These are phyloP conservation scores for Eulithis testata DNA, from an alignment of 2,888 invertebrate species.

Conservation along the genomic window DNA sequence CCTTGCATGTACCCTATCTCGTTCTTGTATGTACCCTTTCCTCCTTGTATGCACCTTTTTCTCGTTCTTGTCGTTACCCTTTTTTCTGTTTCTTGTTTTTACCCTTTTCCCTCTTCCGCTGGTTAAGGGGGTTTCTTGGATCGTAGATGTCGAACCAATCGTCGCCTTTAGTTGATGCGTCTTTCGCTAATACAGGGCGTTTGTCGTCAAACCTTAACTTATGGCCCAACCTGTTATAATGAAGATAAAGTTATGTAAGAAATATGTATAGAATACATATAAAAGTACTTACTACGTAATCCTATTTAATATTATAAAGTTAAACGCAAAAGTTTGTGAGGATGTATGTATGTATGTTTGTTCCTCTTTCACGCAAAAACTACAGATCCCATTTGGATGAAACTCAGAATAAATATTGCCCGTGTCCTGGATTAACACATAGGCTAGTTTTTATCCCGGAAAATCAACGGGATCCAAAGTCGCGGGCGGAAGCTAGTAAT, in stretches of 20 bases:
- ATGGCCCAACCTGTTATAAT: slow-evolving; percentile 85
- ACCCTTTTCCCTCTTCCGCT: slow-evolving; percentile 90
- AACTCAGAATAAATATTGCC: too few relatives aligned
- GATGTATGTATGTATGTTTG: too few relatives aligned
- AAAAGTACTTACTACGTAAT: too few relatives aligned
- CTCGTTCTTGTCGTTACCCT: slow-evolving; percentile 73
- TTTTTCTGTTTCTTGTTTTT: slow-evolving; percentile 60
- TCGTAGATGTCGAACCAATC: slow-evolving; percentile 99
- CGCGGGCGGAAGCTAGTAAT: too few relatives aligned
- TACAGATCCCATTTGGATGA: too few relatives aligned
- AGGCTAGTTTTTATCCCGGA: too few relatives aligned
- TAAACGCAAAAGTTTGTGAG: too few relatives aligned
- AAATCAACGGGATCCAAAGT: too few relatives aligned
- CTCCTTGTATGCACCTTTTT: slow-evolving; percentile 85
- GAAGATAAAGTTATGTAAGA: slow-evolving; percentile 24
- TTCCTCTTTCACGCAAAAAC: too few relatives aligned
- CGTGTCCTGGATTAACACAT: too few relatives aligned
- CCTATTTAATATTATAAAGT: too few relatives aligned
- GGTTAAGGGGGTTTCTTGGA: slow-evolving; percentile 97
- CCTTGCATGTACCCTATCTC: slow-evolving; percentile 75
- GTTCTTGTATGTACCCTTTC: slow-evolving; percentile 82
- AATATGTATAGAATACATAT: not conserved
- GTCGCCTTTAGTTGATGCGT: slow-evolving; percentile 95
- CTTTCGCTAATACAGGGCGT: slow-evolving; percentile 91
- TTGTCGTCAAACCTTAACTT: slow-evolving; percentile 88